Evolutionary conservation across 2,797 vertebrate species (phyloP).

Genomic region (Sebastes umbrosus): DNA sequence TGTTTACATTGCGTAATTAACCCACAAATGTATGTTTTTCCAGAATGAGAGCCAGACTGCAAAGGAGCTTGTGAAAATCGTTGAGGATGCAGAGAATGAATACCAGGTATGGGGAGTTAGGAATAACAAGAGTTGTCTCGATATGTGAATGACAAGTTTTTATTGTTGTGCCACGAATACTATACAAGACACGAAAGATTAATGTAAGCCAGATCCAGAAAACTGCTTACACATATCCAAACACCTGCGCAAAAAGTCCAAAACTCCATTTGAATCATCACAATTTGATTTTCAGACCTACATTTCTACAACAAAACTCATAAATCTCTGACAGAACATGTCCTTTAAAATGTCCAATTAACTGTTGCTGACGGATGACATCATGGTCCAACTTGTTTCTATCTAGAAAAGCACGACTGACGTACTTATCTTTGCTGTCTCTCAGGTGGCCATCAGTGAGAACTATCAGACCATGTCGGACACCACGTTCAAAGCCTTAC

Average conservation of each 20-base stretch:
- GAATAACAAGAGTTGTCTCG: background rate
- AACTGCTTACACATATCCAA: background rate
- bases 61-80: slow-evolving; percentile 94
- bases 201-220: background rate
- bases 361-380: background rate
- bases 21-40: slow-evolving; percentile 25
- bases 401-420: background rate
- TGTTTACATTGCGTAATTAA: background rate
- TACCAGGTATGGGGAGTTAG: slow-evolving; percentile 87
- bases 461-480: slow-evolving; percentile 99
- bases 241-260: background rate
- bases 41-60: slow-evolving; percentile 93
- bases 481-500: slow-evolving; percentile 98
- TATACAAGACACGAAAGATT: background rate
- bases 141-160: background rate
- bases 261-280: background rate
- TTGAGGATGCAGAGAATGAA: slow-evolving; percentile 91
- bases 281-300: background rate
- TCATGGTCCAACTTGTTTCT: background rate
- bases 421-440: slow-evolving; percentile 3
- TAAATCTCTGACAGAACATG: too few relatives aligned
- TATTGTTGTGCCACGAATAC: background rate
- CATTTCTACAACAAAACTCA: background rate
- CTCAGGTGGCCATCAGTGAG: slow-evolving; percentile 93
- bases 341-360: background rate